Base-by-base conservation (phyloP, 2,797 vertebrate species). In the Oreochromis grahami region DNA sequence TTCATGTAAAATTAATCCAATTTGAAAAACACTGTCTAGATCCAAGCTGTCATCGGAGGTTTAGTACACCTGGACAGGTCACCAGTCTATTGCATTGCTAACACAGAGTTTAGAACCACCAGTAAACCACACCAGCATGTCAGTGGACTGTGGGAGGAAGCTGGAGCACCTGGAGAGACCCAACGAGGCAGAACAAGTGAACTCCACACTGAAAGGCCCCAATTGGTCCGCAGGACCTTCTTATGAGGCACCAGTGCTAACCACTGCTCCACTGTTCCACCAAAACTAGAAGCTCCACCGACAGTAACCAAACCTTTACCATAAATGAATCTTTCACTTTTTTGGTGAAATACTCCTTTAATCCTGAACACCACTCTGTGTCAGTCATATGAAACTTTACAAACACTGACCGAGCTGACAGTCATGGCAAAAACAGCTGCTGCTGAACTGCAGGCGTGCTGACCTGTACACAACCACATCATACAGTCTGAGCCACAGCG, bases 41-140 rank as follows among this genome's bases (percentile, higher is more conserved):
- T 14, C 13, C 21, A 8, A 24, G 65, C 8, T 0, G 1, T 15
- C 65, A 43, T 4, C 13, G 0, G 8, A 7, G 21, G 21, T 10
- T 24, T 17, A 70, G 38, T 26, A 26, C 63, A 43, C 38, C 21
- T 7, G 21, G 63, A 70, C 8, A 43, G 21, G 5, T 70, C 65
- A 6, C 65, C 38, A 26, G 38, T 45, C 14, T 70, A 45, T 0
- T 0, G 21, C 38, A 24, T 24, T 24, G 24, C n/a, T n/a, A n/a
- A n/a, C n/a, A n/a, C n/a, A n/a, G n/a, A n/a, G n/a, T n/a, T n/a
- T n/a, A n/a, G n/a, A n/a, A n/a, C n/a, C n/a, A n/a, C n/a, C n/a
- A n/a, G n/a, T 70, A 43, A 2, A 45, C 38, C 13, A 43, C 43
- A 43, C 13, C 38, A 68, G 63, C n/a, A 68, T 15, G 36, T 68